Conservation (phyloP, 2,113 vertebrate genomes). For the Raphicerus campestris region DNA sequence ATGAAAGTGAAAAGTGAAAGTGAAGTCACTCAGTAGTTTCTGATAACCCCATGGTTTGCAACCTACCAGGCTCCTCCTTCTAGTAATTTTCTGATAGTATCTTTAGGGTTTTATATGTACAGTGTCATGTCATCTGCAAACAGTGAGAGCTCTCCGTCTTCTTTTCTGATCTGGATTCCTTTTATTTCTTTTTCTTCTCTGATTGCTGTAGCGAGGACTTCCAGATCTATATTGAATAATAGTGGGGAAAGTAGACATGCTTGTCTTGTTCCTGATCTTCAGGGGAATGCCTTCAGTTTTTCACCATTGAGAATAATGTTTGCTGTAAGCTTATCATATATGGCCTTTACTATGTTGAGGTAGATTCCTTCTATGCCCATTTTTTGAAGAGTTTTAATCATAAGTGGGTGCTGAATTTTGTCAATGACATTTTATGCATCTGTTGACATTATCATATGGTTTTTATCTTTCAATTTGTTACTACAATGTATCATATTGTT, state of each 20-base stretch:
- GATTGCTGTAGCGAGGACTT: neutral
- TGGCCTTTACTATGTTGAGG: neutral
- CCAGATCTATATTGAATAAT: neutral
- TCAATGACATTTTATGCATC: neutral
- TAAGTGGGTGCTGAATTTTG: neutral
- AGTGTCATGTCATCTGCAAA: neutral
- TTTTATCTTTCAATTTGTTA: neutral
- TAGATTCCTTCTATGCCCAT: neutral
- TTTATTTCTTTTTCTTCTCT: neutral
- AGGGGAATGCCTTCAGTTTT: neutral
- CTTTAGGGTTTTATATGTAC: neutral
- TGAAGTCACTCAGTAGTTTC: too few relatives aligned
- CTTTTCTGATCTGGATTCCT: neutral
- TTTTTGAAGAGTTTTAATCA: neutral
- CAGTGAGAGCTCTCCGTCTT: neutral
- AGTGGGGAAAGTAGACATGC: neutral
- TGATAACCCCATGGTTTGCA: too few relatives aligned
- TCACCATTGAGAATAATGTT: neutral
- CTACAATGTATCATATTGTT: neutral
- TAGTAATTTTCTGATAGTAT: neutral
- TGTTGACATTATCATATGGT: neutral
- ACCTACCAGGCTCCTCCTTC: neutral
- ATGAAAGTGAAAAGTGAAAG: too few relatives aligned
- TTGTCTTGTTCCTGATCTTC: neutral
- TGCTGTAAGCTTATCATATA: neutral